Base-by-base conservation (phyloP, 2,113 vertebrate species). In the Menidia beryllina region DNA sequence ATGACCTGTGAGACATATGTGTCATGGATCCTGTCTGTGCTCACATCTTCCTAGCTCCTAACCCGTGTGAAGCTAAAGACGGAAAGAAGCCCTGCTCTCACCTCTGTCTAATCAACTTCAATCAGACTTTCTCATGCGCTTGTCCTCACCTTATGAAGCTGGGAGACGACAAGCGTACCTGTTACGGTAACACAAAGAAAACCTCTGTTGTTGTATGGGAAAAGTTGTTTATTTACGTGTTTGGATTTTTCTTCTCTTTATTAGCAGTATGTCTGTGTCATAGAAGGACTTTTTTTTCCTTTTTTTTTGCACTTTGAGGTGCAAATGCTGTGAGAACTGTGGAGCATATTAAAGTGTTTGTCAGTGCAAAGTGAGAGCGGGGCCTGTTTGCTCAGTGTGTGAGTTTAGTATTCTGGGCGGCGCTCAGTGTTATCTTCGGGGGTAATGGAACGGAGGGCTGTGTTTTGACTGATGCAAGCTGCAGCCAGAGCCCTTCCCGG, bases 81-180 rank as follows among this genome's bases (percentile, higher is more conserved):
- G 97, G 97, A 43, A 93, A 93, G 72, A 95, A 97, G 2, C 97
- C 95, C 0, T 98, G 97, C 70, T 98, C 97, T 65, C 97, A 98
- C 79, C 94, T 98, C 11, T 98, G 97, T 73, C 95, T 98, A 83
- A 98, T 99, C 88, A 97, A 96, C 93, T 98, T 96, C 90, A 97
- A 98, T 82, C 95, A 96, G 77, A 96, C 95, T 0, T 92, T 96
- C 79, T 96, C 97, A 15, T 98, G 97, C 0, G 95, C 96, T 79
- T 99, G 97, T 26, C 97, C 97, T 17, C 97, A 99, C 83, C 96
- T 99, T 74, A 98, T 98, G 97, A 97, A 97, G 75, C 94, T 98
- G 56, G 92, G 92, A 57, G 78, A 92, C 3, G 96, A 99, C 92
- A 96, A 92, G 54, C 93, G 82, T 15, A 98, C 96, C n/a, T 98